Base-by-base conservation (phyloP, 2,113 vertebrate genomes). In the Nothoprocta pentlandii region DNA sequence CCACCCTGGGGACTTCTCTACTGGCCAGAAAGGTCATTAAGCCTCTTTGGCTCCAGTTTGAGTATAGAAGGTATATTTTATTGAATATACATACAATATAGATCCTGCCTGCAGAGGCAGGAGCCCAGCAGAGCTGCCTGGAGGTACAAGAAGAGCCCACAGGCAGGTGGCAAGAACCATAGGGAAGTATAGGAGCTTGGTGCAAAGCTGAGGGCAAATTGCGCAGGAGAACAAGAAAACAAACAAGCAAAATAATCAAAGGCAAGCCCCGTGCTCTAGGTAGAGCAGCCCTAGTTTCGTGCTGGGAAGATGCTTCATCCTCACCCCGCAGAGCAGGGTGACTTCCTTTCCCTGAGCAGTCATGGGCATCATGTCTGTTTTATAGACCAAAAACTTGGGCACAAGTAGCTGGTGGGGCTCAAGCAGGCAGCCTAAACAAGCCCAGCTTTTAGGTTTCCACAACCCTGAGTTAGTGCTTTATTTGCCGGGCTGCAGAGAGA, bases 191-290 rank as follows among this genome's bases (percentile, higher is more conserved):
- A 36, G 22, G 77, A 68, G 30, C 16, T 26, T 2, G 0, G 17
- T 47, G 17, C 44, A 68, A 51, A 80, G 44, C 59, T 2, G 11
- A 14, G 4, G 32, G 39, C 54, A 56, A 51, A 56, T 17, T 62
- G 39, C 54, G 26, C 16, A 9, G 1, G 2, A 21, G 16, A 49
- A 49, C 10, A 21, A 21, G 20, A 20, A 49, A 49, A 21, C 47
- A 49, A 23, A 47, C 19, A 47, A 47, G 21, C 19, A 47, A 21
- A 54, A 15, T 39, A 47, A 47, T 28, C 28, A 58, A 58, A 58
- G 54, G 53, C 63, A 59, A 25, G 47, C 58, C 79, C 0, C 15
- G 16, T 59, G 30, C 58, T 53, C 0, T 0, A 49, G 20, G n/a
- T 36, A 71, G 28, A 81, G 28, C 21, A 12, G 25, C 1, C 1